These are phyloP conservation scores for Xanthostigma xanthostigma DNA, from an alignment of 2,888 invertebrate species.

Conservation along the genomic window DNA sequence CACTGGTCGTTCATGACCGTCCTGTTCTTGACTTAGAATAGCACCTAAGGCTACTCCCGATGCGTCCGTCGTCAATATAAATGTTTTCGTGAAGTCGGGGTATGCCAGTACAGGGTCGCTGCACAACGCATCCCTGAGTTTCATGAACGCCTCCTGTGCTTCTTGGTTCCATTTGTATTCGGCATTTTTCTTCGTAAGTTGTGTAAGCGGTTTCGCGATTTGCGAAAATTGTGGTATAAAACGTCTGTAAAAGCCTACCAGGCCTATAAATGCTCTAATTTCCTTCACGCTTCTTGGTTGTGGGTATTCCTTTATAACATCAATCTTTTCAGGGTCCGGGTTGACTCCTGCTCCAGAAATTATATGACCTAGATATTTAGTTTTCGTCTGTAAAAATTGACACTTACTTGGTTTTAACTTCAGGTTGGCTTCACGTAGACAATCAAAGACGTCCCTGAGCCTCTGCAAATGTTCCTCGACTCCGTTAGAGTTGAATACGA, in stretches of 20 bases:
- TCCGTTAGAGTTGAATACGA: constrained; percentile 8
- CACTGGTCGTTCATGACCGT: constrained; percentile 10
- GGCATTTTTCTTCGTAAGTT: constrained; percentile 2
- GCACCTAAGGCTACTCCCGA: constrained; percentile 14
- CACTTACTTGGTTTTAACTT: constrained; percentile 14
- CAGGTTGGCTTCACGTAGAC: constrained; percentile 6
- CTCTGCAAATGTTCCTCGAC: constrained; percentile 3
- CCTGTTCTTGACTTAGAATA: constrained; percentile 13
- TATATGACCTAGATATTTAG: constrained; percentile 13
- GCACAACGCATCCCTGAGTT: not conserved
- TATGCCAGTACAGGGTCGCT: not conserved
- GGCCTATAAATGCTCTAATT: constrained; percentile 12
- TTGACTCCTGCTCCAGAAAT: constrained; percentile 9
- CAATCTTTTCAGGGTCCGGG: constrained; percentile 10
- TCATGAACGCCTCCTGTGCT: constrained; percentile 1
- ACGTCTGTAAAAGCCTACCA: constrained; percentile 12
- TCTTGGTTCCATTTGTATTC: not conserved
- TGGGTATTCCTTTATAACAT: constrained; percentile 9
- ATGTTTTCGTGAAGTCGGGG: not conserved
- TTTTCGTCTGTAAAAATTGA: constrained; percentile 9
- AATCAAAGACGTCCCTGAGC: constrained; percentile 1
- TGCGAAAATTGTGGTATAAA: constrained; percentile 12
- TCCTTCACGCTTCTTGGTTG: constrained; percentile 11
- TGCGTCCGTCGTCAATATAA: constrained; percentile 10
- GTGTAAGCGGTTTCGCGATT: constrained; percentile 9